These are phyloP conservation scores for Oreochromis niloticus DNA, from an alignment of 2,113 vertebrate species.

Conservation along the genomic window DNA sequence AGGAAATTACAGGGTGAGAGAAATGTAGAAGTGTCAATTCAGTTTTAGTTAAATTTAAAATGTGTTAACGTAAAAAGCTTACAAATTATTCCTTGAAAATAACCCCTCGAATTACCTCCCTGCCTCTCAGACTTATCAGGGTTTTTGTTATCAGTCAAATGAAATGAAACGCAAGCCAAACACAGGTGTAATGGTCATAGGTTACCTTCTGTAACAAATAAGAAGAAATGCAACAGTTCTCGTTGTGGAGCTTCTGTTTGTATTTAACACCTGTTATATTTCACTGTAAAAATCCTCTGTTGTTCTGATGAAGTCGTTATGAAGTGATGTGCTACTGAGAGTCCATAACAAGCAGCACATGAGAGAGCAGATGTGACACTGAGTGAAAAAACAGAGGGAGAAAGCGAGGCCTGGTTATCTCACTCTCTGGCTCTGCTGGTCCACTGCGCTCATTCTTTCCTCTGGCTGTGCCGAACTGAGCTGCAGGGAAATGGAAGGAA, in stretches of 20 bases:
- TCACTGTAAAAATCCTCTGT: not conserved
- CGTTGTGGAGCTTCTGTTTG: not conserved
- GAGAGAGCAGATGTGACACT: not conserved
- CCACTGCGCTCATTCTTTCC: constrained; percentile 58
- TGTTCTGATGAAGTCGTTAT: constrained; percentile 20
- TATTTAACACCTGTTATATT: not conserved
- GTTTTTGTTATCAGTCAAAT: not conserved
- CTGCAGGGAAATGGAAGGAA: constrained; percentile 13
- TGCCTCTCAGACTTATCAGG: not conserved
- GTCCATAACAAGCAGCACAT: not conserved
- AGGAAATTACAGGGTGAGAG: not conserved
- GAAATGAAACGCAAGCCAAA: not conserved
- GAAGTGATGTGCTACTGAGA: not conserved
- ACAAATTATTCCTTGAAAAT: not conserved
- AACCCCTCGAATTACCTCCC: accelerated
- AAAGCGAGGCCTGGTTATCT: constrained; percentile 8
- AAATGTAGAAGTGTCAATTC: not conserved
- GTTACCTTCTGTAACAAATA: not conserved
- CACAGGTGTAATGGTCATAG: not conserved
- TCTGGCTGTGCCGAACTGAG: constrained; percentile 10
- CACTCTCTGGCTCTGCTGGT: constrained; percentile 35
- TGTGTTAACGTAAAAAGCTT: accelerated
- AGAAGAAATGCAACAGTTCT: not conserved
- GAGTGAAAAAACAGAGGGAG: constrained; percentile 16
- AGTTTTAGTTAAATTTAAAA: not conserved